Evolutionary conservation across 2,797 vertebrate genomes (phyloP).

Genomic region (Clamator glandarius): DNA sequence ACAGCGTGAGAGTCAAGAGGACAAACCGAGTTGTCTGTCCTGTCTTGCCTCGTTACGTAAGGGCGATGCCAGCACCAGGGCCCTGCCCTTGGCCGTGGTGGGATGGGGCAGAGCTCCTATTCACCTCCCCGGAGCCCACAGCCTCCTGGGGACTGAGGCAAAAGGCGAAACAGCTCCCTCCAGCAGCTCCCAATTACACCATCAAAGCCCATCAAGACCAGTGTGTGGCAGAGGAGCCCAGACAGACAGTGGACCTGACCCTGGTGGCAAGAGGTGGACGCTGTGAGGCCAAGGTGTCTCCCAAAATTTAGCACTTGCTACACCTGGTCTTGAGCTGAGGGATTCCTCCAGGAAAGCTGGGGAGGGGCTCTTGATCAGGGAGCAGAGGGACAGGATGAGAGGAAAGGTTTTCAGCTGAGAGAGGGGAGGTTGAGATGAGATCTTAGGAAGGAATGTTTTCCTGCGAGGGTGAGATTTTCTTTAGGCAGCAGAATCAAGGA

Average conservation of each 20-base stretch:
- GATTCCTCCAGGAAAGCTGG: too few species aligned
- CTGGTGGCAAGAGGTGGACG: neutral
- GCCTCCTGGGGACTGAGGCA: neutral
- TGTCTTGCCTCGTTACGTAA: neutral
- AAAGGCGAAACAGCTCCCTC: neutral
- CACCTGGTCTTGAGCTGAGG: neutral
- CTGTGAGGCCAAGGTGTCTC: neutral
- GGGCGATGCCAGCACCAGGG: neutral
- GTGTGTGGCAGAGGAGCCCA: neutral
- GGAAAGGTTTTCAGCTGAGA: too few species aligned
- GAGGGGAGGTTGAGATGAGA: too few species aligned
- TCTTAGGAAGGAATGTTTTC: too few species aligned
- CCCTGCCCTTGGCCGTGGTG: neutral
- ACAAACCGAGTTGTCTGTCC: neutral
- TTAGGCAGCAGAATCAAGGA: neutral
- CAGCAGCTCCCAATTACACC: neutral
- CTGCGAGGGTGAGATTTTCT: neutral
- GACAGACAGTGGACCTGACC: neutral
- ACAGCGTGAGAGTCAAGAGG: neutral
- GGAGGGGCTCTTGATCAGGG: too few species aligned
- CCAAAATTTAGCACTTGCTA: neutral
- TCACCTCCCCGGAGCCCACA: neutral
- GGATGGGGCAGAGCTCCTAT: neutral
- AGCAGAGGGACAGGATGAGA: too few species aligned
- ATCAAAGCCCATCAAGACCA: neutral